phyloP scores from a whole-genome alignment of 2,888 invertebrate genomes.

The Griposia aprilina region DNA sequence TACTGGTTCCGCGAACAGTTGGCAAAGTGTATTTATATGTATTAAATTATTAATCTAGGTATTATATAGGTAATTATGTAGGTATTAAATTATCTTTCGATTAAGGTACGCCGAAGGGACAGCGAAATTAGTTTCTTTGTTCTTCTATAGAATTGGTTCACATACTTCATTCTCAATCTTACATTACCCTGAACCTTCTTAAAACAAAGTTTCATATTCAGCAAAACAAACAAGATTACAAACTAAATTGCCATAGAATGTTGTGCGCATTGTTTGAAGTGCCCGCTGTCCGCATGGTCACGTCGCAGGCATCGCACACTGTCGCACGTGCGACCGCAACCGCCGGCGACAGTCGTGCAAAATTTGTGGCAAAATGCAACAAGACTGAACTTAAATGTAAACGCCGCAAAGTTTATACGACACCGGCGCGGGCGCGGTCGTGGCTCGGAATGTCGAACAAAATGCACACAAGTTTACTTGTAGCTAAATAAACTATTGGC shows the following conservation, averaged over 20 bases:
- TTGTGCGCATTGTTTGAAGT: not conserved
- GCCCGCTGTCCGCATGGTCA: not conserved
- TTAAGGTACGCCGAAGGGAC: no score
- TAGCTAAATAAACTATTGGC: not conserved
- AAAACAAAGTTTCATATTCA: not conserved
- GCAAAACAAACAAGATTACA: not conserved
- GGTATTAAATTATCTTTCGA: not conserved
- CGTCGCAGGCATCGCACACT: not conserved
- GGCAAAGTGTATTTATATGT: not conserved
- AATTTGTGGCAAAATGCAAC: not conserved
- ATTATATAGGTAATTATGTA: no score
- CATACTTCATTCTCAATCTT: not conserved
- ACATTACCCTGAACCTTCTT: no score
- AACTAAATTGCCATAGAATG: not conserved
- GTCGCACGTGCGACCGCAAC: not conserved
- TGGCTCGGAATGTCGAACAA: not conserved
- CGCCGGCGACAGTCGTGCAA: not conserved
- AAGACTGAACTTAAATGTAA: not conserved
- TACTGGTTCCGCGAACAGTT: no score
- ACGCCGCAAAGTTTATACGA: not conserved
- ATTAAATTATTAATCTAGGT: no score
- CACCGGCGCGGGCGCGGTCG: no score
- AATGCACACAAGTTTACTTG: slow-evolving; percentile 5
- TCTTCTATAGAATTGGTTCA: not conserved
- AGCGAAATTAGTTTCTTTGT: no score